These are phyloP conservation scores for Cettia cetti DNA, from an alignment of 2,113 vertebrate species.

Conservation along the genomic window DNA sequence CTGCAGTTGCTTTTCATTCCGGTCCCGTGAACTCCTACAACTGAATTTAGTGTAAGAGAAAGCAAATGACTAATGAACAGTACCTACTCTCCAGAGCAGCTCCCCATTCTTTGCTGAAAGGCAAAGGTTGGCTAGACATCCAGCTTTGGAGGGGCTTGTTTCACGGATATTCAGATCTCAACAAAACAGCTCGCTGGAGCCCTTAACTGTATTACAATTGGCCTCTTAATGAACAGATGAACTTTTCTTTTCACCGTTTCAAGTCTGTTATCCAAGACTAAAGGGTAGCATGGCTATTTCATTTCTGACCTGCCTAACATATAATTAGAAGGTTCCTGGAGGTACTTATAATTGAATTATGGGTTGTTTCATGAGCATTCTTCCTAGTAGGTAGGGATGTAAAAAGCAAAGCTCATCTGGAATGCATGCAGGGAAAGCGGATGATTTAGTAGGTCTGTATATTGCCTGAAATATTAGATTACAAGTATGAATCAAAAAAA, in stretches of 20 bases:
- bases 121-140: not conserved
- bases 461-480: constrained; percentile 59
- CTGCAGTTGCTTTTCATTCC: not conserved
- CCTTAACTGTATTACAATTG: constrained; percentile 25
- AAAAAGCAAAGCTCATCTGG: constrained; percentile 52
- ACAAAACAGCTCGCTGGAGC: constrained; percentile 36
- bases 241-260: constrained; percentile 62
- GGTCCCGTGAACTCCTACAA: not conserved
- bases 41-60: not conserved
- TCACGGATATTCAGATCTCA: constrained; percentile 18
- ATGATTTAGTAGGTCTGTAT: constrained; percentile 47
- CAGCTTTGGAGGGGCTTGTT: constrained; percentile 21
- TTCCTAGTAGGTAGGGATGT: constrained; percentile 41
- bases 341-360: constrained; percentile 70
- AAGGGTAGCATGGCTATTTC: constrained; percentile 56
- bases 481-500: constrained; percentile 50
- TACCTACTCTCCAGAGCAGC: not conserved
- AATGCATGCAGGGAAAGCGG: not conserved
- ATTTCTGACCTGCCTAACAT: constrained; percentile 60
- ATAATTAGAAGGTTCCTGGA: constrained; percentile 67
- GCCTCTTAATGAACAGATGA: constrained; percentile 56
- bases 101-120: constrained; percentile 22
- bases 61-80: not conserved
- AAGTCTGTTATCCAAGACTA: constrained; percentile 52
- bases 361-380: constrained; percentile 49